Conservation (phyloP, 2,113 vertebrate species). For the Meriones unguiculatus region DNA sequence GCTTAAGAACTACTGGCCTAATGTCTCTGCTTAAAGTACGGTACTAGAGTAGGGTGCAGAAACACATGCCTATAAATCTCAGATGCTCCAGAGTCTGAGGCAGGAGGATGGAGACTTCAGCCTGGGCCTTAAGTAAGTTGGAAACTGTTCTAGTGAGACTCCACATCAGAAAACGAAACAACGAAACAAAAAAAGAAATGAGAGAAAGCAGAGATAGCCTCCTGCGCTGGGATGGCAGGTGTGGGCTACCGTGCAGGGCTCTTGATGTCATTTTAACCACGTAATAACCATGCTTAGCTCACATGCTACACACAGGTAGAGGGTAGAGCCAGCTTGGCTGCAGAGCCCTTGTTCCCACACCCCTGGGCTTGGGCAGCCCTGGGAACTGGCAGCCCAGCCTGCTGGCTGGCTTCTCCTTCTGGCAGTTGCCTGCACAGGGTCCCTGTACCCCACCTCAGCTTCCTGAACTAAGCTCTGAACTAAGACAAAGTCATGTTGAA, state of each 20-base stretch:
- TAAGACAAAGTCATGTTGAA: neutral
- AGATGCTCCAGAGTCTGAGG: neutral
- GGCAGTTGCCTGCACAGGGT: neutral
- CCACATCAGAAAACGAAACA: neutral
- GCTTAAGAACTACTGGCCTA: neutral
- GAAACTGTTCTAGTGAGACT: neutral
- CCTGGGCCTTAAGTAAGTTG: neutral
- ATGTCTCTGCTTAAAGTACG: neutral
- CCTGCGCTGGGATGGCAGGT: too few species aligned
- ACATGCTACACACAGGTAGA: neutral
- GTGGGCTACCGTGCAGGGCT: too few species aligned
- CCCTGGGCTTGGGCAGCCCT: neutral
- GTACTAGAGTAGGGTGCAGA: neutral
- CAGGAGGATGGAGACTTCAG: neutral
- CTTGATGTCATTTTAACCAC: neutral
- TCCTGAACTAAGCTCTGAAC: neutral
- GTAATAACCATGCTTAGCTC: neutral
- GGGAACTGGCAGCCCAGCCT: too few species aligned
- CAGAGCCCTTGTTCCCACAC: neutral
- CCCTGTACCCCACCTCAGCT: neutral
- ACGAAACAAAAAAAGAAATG: neutral
- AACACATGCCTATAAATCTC: neutral
- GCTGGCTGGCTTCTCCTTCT: neutral
- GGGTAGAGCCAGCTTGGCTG: neutral
- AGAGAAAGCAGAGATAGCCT: neutral